Evolutionary conservation across 1,140 invertebrate genomes (phyloP), one percentile per base, ranked within the genome.

Genomic region (Papilio machaon): DNA sequence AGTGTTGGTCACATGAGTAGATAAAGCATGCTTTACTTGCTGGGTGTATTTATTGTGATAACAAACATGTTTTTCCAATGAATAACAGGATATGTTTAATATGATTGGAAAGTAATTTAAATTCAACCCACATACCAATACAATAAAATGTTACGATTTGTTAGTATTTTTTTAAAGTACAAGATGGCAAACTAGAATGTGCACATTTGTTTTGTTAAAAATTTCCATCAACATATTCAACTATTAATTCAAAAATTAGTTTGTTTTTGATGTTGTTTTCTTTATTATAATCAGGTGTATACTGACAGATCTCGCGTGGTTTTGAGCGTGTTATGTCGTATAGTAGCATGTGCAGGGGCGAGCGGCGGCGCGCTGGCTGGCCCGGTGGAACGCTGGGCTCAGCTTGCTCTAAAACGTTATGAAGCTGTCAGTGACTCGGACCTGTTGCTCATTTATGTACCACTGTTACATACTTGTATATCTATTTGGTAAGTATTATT

Each of bases 221-320:
- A 30, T 30, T 30, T 30, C 23, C 23, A 30, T 30, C 23, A 43
- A 43, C 38, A 43, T 43, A 43, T 6, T 43, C 4, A 43, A 43
- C 38, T 6, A 43, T 4, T 43, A 43, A n/a, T n/a, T n/a, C n/a
- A n/a, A n/a, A n/a, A 43, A 43, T 43, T 43, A 43, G 3, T 43
- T 6, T 6, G 38, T 43, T 43, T 7, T 4, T 43, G 38, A 43
- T 15, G 49, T 15, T 52, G 49, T 4, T 15, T 5, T 52, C 13
- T n/a, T 13, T 67, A 1, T 15, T 67, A 5, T 47, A 52, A 49
- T 94, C 88, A 97, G 95, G 91, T 97, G 10, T 96, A 96, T 82
- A 97, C 96, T 81, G 96, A 97, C 88, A 95, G 96, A 81, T 97
- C 97, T 15, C 93, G 95, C 9, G 95, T 95, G n/a, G 96, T 97